Base-by-base conservation (phyloP, 2,888 invertebrate species). In the Augiades crinisus region DNA sequence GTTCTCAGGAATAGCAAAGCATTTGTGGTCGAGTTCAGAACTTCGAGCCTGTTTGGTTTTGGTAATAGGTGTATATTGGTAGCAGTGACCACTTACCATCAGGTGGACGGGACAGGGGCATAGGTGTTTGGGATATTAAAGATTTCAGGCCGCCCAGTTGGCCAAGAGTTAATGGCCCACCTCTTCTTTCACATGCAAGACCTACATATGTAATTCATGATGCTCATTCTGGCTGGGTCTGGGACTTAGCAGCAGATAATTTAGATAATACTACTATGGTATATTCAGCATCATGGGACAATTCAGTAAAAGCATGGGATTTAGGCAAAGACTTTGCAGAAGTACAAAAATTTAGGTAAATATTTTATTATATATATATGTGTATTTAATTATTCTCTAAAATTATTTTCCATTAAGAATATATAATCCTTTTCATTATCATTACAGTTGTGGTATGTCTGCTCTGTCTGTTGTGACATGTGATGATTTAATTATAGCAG, bases 201-300 rank as follows among this genome's bases (percentile, higher is more conserved):
- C 83, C 87, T 8, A 74, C 67, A 38, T 70, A 77, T 50, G 73
- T 84, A 27, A 74, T 71, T 33, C 70, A 76, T 44, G 81, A 86
- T 63, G 92, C 92, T 1, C 93, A 93, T 60, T 74, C 84, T 0
- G 93, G 93, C 33, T 93, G 93, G 93, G 91, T 93, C 6, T 93
- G 93, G 92, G 91, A 91, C 59, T 70, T 92, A 19, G 87, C 91
- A 3, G 76, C 90, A 13, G 83, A 88, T 55, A 69, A 74, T 49
- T 62, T 75, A 24, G 70, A 79, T 10, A 71, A 78, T 55, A 78
- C 90, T 13, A 67, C 86, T 3, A 81, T 78, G 43, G 64, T 92
- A 33, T 92, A 90, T 62, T 92, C 92, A 24, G 92, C 91, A 12
- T 92, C 92, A 24, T 92, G 92, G 92, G 92, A 92, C 66, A 86